Base-by-base conservation (phyloP, 92 coral and sea anemone genomes). In the Zoanthus gigantus region DNA sequence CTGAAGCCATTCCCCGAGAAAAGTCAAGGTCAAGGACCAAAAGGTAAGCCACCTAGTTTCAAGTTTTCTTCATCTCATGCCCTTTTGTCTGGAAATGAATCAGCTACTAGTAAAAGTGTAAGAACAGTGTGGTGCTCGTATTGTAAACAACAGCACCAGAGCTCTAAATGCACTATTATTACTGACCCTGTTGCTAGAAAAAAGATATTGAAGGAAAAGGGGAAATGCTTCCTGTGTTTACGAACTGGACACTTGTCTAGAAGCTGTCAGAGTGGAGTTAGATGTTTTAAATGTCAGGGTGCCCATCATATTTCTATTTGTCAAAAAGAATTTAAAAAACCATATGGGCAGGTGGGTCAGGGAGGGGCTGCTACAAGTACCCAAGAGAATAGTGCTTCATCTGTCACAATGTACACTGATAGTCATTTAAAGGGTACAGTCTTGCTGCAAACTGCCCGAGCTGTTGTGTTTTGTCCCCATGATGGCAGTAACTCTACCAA, bases 281-380 rank as follows among this genome's bases (percentile, higher is more conserved):
- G 12, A 57, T 57, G 63, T 57, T 57, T 57, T 57, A 57, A 57
- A 57, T 6, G 63, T 57, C 17, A 57, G 63, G 63, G 63, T 57
- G n/a, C 63, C 54, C 76, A 72, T 72, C 76, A 32, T 72, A 52
- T 42, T 15, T 42, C 76, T 8, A 72, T 72, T 45, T 72, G 28
- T 68, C 15, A 31, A 14, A 69, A 15, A 9, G 16, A 69, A 31
- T 29, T 12, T 28, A 69, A 30, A 31, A 11, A 69, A 11, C 34
- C 6, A 44, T 34, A 4, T 11, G 50, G 23, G 8, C 75, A 71
- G 50, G 75, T 32, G 75, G 28, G n/a, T 34, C 46, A 69, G 16
- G 15, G 42, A 10, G 44, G 44, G 44, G 16, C 74, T 69, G 14
- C 50, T 15, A 8, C 77, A 72, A 42, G 29, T 72, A 0, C 29